Percentiles rank a stretch among this genome's conserved stretches.
Conservation (phyloP, 2,797 vertebrate species). For the Rhinogobio ventralis region DNA sequence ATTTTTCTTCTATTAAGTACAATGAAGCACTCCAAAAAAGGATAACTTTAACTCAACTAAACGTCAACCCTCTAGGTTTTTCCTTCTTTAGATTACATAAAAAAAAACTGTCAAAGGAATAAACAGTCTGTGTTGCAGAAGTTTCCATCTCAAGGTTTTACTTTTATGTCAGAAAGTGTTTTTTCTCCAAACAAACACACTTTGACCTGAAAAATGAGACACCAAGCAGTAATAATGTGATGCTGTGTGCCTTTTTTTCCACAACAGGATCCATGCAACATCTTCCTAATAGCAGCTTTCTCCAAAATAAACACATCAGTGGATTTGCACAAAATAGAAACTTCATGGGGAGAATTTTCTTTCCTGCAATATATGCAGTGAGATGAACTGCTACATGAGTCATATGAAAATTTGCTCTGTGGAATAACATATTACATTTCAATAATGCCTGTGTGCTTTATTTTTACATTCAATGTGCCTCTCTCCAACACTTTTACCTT, state of each 20-base stretch:
- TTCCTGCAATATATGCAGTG: not conserved
- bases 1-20: not conserved
- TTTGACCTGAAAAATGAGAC: not conserved
- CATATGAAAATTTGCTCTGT: conserved; percentile 2
- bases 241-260: not conserved
- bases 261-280: not conserved
- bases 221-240: not conserved
- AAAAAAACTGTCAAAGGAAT: not conserved
- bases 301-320: conserved; percentile 9
- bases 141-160: not conserved
- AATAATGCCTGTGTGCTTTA: conserved; percentile 8
- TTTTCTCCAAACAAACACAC: conserved; percentile 6
- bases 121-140: not conserved
- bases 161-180: not conserved
- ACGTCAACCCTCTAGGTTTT: not conserved
- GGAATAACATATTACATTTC: conserved; percentile 19
- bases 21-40: not conserved
- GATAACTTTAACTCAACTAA: not conserved
- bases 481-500: not conserved
- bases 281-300: not conserved
- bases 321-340: not conserved
- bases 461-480: not conserved
- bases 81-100: not conserved
- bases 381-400: not conserved
- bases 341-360: not conserved